These are phyloP conservation scores for Oophaga pumilio DNA, from an alignment of 2,113 vertebrate species.

Conservation along the genomic window DNA sequence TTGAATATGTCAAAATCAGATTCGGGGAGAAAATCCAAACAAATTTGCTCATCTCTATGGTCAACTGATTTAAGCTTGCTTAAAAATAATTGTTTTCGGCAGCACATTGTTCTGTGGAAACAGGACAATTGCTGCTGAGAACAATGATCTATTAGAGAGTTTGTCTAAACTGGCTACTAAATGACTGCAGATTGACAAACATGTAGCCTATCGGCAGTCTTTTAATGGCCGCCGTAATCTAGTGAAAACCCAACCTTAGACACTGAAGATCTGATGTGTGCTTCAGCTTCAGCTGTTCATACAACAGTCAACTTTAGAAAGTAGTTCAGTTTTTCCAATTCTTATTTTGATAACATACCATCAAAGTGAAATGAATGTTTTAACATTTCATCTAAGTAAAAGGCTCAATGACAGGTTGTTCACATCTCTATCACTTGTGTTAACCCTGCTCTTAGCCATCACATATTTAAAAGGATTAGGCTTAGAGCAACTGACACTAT, in stretches of 20 bases:
- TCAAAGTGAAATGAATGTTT: not conserved
- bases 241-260: not conserved
- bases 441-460: constrained; percentile 14
- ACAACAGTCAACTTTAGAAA: not conserved
- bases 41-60: no score
- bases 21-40: no score
- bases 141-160: no score
- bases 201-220: no score
- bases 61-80: no score
- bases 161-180: no score
- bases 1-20: no score
- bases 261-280: not conserved
- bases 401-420: constrained; percentile 13
- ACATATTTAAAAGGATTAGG: constrained; percentile 50
- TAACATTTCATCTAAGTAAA: not conserved
- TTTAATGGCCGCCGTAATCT: no score
- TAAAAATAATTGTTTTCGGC: no score
- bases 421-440: constrained; percentile 5
- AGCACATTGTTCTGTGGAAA: no score
- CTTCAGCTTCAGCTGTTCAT: not conserved
- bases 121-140: no score
- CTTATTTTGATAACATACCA: not conserved
- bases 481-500: constrained; percentile 28
- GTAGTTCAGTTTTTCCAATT: not conserved
- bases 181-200: no score